phyloP scores from a whole-genome alignment of 2,113 vertebrate genomes.

The human region GRCh38 chr15:93060001-93060500 shows the following conservation, averaged over 20 bases:
- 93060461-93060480: rapidly evolving
- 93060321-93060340: not conserved
- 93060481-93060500: not conserved
- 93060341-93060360: not conserved
- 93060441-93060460: not conserved
- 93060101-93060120: rapidly evolving
- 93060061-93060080: not conserved
- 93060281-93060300: not conserved
- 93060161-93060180: not conserved
- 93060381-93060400: not conserved
- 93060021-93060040: not conserved
- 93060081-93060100: rapidly evolving
- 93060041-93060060: not conserved
- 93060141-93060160: not conserved
- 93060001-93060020: not conserved
- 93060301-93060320: not conserved
- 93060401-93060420: not conserved
- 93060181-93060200: not conserved
- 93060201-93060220: rapidly evolving
- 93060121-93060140: not conserved
- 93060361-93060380: not conserved
- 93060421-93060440: not conserved
- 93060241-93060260: not conserved
- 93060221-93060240: not conserved
- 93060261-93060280: not conserved